Conservation (phyloP, 2,888 invertebrate species). For the Trissoscelio sp. region DNA sequence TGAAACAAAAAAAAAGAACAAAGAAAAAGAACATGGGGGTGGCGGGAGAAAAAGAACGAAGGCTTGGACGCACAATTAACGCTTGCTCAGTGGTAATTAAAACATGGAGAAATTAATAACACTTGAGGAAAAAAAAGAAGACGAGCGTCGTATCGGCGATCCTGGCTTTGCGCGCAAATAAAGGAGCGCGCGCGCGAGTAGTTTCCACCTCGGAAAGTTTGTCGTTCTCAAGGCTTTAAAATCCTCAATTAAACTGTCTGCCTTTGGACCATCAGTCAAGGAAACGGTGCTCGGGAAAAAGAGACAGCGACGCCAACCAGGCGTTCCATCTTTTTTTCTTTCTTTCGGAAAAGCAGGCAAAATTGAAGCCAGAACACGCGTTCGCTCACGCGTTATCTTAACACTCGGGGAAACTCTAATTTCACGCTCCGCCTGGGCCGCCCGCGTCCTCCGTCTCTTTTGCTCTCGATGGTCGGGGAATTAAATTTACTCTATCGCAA, state of each 20-base stretch:
- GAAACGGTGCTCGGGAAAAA: conserved; percentile 26
- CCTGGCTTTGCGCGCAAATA: conserved; percentile 30
- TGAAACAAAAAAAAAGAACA: too few relatives aligned
- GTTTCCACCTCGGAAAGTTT: conserved; percentile 45
- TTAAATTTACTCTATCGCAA: conserved; percentile 38
- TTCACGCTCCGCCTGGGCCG: conserved; percentile 54
- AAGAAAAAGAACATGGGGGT: too few relatives aligned
- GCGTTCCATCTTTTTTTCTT: too few relatives aligned
- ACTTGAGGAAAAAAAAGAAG: conserved; percentile 14
- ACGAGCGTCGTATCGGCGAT: conserved; percentile 31
- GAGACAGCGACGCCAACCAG: conserved; percentile 14
- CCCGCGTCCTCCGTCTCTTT: conserved; percentile 23
- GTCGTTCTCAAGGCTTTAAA: conserved; percentile 46
- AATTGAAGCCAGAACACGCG: conserved; percentile 35
- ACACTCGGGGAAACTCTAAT: conserved; percentile 60
- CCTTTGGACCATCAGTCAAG: conserved; percentile 52
- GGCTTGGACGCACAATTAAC: conserved; percentile 16
- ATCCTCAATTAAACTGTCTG: conserved; percentile 62
- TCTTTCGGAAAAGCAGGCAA: conserved; percentile 18
- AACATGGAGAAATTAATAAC: conserved; percentile 49
- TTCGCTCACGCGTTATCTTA: conserved; percentile 57
- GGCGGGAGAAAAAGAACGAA: too few relatives aligned
- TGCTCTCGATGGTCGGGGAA: conserved; percentile 4
- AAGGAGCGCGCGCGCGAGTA: conserved; percentile 24
- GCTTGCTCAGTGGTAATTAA: conserved; percentile 40